These are phyloP conservation scores for Helicolenus hilgendorfi DNA, from an alignment of 2,797 vertebrate species.

Conservation along the genomic window DNA sequence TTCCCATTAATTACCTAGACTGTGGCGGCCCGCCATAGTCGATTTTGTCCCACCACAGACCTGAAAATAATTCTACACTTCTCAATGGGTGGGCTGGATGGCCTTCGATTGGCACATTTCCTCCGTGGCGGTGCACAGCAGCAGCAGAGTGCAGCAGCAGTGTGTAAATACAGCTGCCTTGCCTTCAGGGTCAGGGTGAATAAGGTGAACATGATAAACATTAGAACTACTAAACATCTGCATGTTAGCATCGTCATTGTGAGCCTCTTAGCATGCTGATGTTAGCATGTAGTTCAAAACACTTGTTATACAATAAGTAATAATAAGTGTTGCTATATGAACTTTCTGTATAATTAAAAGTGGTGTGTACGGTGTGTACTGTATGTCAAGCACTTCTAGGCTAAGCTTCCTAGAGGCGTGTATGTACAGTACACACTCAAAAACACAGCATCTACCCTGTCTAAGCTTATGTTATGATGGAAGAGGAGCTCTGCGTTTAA, in stretches of 20 bases:
- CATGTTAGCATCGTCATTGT: not conserved
- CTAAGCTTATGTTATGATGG: not conserved
- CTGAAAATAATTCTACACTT: no score
- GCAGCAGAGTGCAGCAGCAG: no score
- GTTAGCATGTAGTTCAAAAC: not conserved
- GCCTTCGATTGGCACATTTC: not conserved
- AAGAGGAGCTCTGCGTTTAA: slow-evolving; percentile 53
- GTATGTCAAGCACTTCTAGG: slow-evolving; percentile 1
- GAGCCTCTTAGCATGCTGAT: not conserved
- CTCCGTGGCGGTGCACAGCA: no score
- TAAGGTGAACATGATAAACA: not conserved
- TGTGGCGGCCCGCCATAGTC: no score
- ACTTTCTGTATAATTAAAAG: not conserved
- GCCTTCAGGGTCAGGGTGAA: not conserved
- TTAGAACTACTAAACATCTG: not conserved
- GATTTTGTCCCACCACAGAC: no score
- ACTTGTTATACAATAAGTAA: not conserved
- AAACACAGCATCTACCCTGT: not conserved
- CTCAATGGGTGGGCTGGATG: no score
- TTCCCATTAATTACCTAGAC: no score
- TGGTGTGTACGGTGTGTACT: not conserved
- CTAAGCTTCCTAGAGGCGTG: slow-evolving; percentile 13
- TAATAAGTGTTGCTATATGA: not conserved
- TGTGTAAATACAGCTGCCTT: no score
- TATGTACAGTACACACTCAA: slow-evolving; percentile 17